Base-by-base conservation (phyloP, 2,888 invertebrate genomes). In the Dorcus parallelipipedus region DNA sequence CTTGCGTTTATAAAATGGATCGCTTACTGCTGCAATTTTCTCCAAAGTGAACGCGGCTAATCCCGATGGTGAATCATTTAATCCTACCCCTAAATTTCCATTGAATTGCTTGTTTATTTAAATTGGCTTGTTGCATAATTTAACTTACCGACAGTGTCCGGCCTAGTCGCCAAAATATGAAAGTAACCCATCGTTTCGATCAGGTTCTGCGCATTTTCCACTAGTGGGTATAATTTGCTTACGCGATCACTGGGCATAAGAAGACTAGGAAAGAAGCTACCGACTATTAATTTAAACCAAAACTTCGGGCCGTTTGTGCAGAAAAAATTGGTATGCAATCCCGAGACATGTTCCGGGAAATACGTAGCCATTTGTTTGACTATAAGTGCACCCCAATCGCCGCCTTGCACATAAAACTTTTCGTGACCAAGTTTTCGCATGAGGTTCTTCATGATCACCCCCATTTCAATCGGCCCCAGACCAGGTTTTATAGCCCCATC, bases 31-130 rank as follows among this genome's bases (percentile, higher is more conserved):
- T 9, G 88, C 86, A 78, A 93, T 95, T 75, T 95, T 96, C 70
- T 97, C 95, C 9, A 97, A 76, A 53, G 96, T 90, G 70, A 95
- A 97, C 0, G 91, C 91, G 0, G 94, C 94, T 58, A 97, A 77
- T 0, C 94, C 95, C 0, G 89, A 84, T 0, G 97, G 96, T 0
- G 91, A 89, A 66, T 92, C 89, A 14, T 83, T 79, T 38, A 95
- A 74, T 0, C 81, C 88, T 1, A 84, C 80, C 17, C 91, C 90
- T 89, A 67, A 1, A 78, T 77, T 39, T 38, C 23, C 49, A 55
- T 3, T 2, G 20, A 20, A 20, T 20, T 20, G 3, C 14, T 14
- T 14, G 3, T 20, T 3, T 20, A 20, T 20, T 20, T 20, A 20
- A 20, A 20, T 20, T 20, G 20, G 20, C 20, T 20, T 20, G 20